phyloP scores from a whole-genome alignment of 2,113 vertebrate genomes.

The Artemisiospiza belli region DNA sequence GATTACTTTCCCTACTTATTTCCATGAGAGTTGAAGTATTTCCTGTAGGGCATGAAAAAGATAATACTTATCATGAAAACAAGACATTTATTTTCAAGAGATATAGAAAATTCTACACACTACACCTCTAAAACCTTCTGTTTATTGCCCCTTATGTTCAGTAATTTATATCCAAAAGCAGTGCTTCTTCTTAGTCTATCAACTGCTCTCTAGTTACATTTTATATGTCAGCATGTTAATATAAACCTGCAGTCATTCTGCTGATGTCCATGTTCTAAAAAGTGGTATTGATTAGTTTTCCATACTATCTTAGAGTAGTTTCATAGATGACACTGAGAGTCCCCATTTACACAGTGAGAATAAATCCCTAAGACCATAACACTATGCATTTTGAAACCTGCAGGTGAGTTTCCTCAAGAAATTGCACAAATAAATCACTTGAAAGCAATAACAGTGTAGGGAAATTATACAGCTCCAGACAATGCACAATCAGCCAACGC shows the following conservation, averaged over 20 bases:
- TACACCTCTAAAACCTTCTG: slow-evolving; percentile 1
- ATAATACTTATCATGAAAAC: background rate
- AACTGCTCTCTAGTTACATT: background rate
- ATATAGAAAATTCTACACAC: background rate
- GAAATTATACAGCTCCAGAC: slow-evolving; percentile 43
- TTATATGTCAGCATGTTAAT: background rate
- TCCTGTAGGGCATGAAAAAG: background rate
- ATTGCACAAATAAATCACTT: slow-evolving; percentile 57
- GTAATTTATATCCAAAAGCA: slow-evolving; percentile 10
- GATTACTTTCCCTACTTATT: background rate
- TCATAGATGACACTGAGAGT: slow-evolving; percentile 10
- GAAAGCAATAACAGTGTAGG: slow-evolving; percentile 26
- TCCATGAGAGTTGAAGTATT: slow-evolving; percentile 2
- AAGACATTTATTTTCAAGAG: slow-evolving; percentile 21
- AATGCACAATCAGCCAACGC: slow-evolving; percentile 37
- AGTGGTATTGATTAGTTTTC: slow-evolving; percentile 10
- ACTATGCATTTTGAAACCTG: slow-evolving; percentile 22
- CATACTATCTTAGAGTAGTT: background rate
- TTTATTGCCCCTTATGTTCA: background rate
- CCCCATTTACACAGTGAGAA: background rate
- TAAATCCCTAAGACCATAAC: slow-evolving; percentile 32
- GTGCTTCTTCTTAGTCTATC: background rate
- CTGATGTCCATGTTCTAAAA: background rate
- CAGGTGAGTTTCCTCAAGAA: slow-evolving; percentile 31
- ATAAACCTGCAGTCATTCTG: slow-evolving; percentile 19